Evolutionary conservation across 2,113 vertebrate species (phyloP), one percentile per base, ranked within the genome.

Genomic region (Indicator indicator): DNA sequence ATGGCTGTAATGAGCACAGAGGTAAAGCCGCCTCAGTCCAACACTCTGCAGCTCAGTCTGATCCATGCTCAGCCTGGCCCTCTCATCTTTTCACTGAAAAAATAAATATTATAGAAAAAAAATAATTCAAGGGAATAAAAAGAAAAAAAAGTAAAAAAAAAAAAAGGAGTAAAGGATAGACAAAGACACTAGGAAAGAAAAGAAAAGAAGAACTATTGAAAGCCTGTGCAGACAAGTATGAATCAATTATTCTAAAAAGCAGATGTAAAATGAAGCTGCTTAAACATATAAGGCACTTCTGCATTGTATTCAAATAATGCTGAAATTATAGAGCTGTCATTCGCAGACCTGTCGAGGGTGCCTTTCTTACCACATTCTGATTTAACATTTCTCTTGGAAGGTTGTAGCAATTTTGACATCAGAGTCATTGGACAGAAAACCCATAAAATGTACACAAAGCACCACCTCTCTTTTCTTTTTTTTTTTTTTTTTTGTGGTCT

Each of bases 301-400:
- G 93, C 87, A 86, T 64, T 95, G 96, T 94, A 95, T 93, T 95
- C 89, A 97, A 97, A 93, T 94, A 94, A 97, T 85, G 80, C 96
- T 95, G 95, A 97, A 96, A 97, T 96, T 89, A 96, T 52, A 97
- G 95, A 92, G 92, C 97, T 95, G 96, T 95, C 96, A 84, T 86
- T 94, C 6, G 46, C 74, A 95, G 94, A 89, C 96, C 94, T 92
- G 81, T 88, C 33, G 38, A 85, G 96, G 73, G 77, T 80, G 95
- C 89, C 42, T 77, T 96, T 95, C 85, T 94, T 92, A 92, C 78
- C n/a, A 58, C 62, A 27, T 79, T 72, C 72, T 74, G 93, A 95
- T 95, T 96, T 95, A 79, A 52, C 38, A 62, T 89, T 80, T 95
- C 79, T 73, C 87, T 30, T 73, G 59, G 88, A 93, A 79, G 94